These are phyloP conservation scores for Phaethornis superciliosus DNA, from an alignment of 2,113 vertebrate species.

Conservation along the genomic window DNA sequence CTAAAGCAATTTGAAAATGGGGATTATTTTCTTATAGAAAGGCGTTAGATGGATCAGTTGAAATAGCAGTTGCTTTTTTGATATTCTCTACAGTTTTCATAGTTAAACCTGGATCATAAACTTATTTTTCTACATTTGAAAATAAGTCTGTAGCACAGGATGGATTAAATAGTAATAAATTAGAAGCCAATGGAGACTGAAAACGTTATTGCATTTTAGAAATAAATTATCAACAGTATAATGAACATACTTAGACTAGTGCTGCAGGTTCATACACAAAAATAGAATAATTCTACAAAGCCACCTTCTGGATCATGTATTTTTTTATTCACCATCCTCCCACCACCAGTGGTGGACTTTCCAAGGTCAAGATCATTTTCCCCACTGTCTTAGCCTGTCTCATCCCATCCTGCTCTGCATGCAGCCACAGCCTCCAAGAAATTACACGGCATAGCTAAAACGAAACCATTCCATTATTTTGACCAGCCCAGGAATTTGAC, in stretches of 20 bases:
- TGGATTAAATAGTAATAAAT: background rate
- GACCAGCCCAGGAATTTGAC: background rate
- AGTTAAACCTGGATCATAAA: background rate
- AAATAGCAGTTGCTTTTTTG: background rate
- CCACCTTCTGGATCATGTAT: background rate
- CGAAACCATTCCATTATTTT: background rate
- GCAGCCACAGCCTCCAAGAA: background rate
- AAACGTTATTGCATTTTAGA: background rate
- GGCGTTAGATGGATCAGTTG: background rate
- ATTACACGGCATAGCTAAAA: background rate
- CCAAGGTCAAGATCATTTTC: background rate
- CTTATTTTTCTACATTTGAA: background rate
- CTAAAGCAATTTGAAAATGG: background rate
- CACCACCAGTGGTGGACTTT: background rate
- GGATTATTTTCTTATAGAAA: background rate
- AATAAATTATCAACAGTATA: background rate
- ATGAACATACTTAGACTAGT: background rate
- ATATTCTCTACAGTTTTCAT: background rate
- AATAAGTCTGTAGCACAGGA: background rate
- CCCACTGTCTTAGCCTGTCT: background rate
- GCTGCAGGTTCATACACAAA: background rate
- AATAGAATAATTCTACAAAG: background rate
- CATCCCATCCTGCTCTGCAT: fast-evolving
- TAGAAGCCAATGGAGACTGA: background rate
- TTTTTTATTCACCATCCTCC: background rate